phyloP scores from a whole-genome alignment of 1,140 invertebrate genomes.

The Formica exsecta region DNA sequence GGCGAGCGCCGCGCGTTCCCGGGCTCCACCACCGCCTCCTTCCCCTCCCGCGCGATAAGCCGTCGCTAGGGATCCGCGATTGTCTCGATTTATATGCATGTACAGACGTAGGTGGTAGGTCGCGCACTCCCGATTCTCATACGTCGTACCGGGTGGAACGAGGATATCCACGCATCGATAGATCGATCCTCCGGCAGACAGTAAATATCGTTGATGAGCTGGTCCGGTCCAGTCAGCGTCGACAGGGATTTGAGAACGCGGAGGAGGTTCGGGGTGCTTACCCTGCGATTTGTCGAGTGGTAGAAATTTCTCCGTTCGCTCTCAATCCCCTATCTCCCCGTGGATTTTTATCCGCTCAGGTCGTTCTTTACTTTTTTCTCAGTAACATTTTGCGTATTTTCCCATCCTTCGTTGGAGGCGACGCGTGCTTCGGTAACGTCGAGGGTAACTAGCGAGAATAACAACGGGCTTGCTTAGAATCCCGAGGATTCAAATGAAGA shows the following conservation, averaged over 20 bases:
- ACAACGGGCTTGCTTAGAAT: slow-evolving; percentile 5
- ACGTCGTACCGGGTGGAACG: background rate
- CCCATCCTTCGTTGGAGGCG: background rate
- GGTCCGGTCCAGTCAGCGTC: slow-evolving; percentile 64
- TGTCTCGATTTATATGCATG: slow-evolving; percentile 83
- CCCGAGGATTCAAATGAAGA: slow-evolving; percentile 20
- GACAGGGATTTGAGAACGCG: slow-evolving; percentile 66
- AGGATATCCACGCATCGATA: slow-evolving; percentile 65
- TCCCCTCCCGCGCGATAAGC: slow-evolving; percentile 79
- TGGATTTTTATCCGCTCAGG: slow-evolving; percentile 37
- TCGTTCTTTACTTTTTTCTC: slow-evolving; percentile 60
- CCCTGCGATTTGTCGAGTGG: slow-evolving; percentile 76
- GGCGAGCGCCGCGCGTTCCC: background rate
- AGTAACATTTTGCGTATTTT: slow-evolving; percentile 50
- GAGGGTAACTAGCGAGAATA: slow-evolving; percentile 51
- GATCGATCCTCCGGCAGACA: slow-evolving; percentile 79
- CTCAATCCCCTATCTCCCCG: slow-evolving; percentile 10
- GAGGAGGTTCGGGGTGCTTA: slow-evolving; percentile 62
- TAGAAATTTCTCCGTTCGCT: slow-evolving; percentile 59
- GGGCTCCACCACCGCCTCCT: slow-evolving; percentile 58
- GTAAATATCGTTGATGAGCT: slow-evolving; percentile 84
- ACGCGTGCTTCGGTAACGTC: slow-evolving; percentile 39
- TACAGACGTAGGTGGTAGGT: slow-evolving; percentile 72
- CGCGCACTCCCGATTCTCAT: slow-evolving; percentile 40
- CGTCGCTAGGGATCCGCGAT: slow-evolving; percentile 82